Evolutionary conservation across 2,888 invertebrate species (phyloP).

Genomic region (Gari tellinella): DNA sequence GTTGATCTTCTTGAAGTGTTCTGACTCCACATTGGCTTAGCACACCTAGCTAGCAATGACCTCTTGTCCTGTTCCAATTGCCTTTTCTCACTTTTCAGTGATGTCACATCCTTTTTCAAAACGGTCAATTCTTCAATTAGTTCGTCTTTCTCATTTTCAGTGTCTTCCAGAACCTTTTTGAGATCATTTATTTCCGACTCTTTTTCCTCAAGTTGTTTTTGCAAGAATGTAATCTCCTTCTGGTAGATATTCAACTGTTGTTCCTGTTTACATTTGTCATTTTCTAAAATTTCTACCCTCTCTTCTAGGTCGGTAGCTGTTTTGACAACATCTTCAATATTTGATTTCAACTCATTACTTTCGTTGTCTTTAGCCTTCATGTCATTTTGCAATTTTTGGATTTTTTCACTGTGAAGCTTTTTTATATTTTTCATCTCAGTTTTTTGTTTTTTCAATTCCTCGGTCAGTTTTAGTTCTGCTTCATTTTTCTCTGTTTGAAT

Average conservation of each 20-base stretch:
- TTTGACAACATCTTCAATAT: constrained; percentile 19
- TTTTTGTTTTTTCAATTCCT: constrained; percentile 46
- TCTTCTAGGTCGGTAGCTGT: constrained; percentile 37
- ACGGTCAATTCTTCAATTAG: constrained; percentile 46
- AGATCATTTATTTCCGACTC: constrained; percentile 45
- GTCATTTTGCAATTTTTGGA: constrained; percentile 38
- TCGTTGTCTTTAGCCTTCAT: constrained; percentile 47
- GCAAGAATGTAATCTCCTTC: constrained; percentile 39
- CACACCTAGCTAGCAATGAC: constrained; percentile 50
- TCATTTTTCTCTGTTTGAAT: constrained; percentile 42
- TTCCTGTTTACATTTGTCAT: constrained; percentile 40
- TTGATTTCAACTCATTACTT: constrained; percentile 21
- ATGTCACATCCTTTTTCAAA: constrained; percentile 42
- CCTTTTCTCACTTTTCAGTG: constrained; percentile 44
- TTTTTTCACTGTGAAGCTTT: constrained; percentile 28
- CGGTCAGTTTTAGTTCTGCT: constrained; percentile 29
- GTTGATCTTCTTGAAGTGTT: constrained; percentile 25
- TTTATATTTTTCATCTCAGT: constrained; percentile 44
- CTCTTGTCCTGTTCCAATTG: constrained; percentile 55
- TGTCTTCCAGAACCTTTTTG: constrained; percentile 46
- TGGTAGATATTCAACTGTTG: constrained; percentile 41
- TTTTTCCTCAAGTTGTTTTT: constrained; percentile 36
- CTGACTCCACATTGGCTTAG: constrained; percentile 52
- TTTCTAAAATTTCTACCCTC: constrained; percentile 42
- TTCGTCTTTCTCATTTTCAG: constrained; percentile 58